A percentile compares a stretch with the other conserved stretches of the same genome.
Conservation (phyloP, 2,888 invertebrate genomes). For the Hypercompe scribonia region DNA sequence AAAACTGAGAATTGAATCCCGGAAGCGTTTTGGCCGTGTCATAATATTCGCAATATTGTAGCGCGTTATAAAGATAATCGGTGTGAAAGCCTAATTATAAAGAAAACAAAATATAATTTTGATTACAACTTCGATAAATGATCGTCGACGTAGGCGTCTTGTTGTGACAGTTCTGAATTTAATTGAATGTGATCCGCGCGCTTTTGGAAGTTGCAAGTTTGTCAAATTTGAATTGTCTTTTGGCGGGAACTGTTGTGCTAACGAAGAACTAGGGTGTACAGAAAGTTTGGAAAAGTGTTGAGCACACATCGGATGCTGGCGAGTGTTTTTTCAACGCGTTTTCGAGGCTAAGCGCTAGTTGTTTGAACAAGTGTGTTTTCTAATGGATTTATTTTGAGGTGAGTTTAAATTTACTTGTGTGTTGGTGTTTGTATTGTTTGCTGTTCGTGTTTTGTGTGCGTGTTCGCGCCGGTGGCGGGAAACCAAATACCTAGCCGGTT, state of each 20-base stretch:
- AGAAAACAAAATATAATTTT: constrained; percentile 64
- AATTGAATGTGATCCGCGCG: constrained; percentile 43
- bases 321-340: constrained; percentile 86
- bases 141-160: constrained; percentile 39
- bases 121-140: constrained; percentile 53
- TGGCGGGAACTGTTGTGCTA: constrained; percentile 75
- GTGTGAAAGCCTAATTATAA: constrained; percentile 61
- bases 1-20: constrained; percentile 72
- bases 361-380: constrained; percentile 87
- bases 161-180: constrained; percentile 56
- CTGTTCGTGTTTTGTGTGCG: constrained; percentile 83
- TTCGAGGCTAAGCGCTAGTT: constrained; percentile 87
- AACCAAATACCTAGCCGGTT: constrained; percentile 85
- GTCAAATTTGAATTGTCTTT: constrained; percentile 59
- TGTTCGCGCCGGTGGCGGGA: constrained; percentile 85
- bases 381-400: constrained; percentile 87
- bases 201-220: constrained; percentile 53
- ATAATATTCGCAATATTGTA: constrained; percentile 66
- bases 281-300: constrained; percentile 85
- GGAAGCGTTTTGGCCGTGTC: constrained; percentile 72
- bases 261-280: constrained; percentile 72
- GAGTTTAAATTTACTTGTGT: constrained; percentile 87
- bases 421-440: constrained; percentile 86
- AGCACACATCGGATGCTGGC: constrained; percentile 79
- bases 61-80: constrained; percentile 61